phyloP scores from a whole-genome alignment of 2,888 invertebrate genomes.

The Nyleta sp. region DNA sequence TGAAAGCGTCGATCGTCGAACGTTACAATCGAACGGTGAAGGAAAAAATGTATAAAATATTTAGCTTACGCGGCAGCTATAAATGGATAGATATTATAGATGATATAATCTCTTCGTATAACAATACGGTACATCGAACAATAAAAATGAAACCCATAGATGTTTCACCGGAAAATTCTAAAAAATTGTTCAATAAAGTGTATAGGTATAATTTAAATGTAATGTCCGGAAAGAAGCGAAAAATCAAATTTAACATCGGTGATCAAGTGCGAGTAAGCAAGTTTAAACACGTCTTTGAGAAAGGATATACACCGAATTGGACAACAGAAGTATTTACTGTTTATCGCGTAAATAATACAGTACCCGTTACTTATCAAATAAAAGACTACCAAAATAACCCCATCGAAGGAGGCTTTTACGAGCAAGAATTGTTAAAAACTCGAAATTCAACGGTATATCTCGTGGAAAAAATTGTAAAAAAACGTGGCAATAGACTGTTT shows the following conservation, averaged over 20 bases:
- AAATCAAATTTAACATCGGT: too few species aligned
- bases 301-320: too few species aligned
- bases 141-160: constrained; percentile 15
- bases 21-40: constrained; percentile 71
- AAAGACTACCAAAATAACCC: too few species aligned
- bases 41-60: constrained; percentile 70
- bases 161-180: constrained; percentile 1
- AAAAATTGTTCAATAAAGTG: background rate
- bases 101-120: constrained; percentile 64
- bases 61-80: constrained; percentile 64
- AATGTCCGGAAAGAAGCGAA: too few species aligned
- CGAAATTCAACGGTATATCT: constrained; percentile 20
- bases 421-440: constrained; percentile 25
- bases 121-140: constrained; percentile 36
- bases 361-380: too few species aligned
- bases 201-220: background rate
- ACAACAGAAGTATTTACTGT: too few species aligned
- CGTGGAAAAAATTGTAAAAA: too few species aligned
- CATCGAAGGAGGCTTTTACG: constrained; percentile 40
- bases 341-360: too few species aligned
- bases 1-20: constrained; percentile 69
- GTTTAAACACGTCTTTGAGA: too few species aligned
- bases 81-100: constrained; percentile 62
- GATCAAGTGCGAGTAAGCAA: too few species aligned
- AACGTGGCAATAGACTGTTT: constrained; percentile 27